phyloP scores from a whole-genome alignment of 2,797 vertebrate genomes.

The Eremophila alpestris region DNA sequence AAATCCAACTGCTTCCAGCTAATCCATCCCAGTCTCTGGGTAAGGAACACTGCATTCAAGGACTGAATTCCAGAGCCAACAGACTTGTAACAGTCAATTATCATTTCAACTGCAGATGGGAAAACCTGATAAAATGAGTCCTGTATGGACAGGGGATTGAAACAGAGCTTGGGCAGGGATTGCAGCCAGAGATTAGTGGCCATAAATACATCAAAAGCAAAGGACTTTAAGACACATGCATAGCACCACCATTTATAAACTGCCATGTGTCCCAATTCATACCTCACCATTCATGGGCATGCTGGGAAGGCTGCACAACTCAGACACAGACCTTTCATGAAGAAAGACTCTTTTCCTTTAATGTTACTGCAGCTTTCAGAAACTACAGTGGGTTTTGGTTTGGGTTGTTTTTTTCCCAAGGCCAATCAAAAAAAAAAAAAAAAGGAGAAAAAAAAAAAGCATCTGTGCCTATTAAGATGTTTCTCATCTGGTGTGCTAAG shows the following conservation, averaged over 20 bases:
- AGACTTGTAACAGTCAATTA: constrained; percentile 51
- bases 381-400: background rate
- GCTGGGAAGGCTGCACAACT: background rate
- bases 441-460: background rate
- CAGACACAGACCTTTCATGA: background rate
- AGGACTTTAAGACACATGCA: constrained; percentile 2
- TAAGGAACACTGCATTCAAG: constrained; percentile 38
- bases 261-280: background rate
- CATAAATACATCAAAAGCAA: constrained; percentile 54
- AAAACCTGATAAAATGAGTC: constrained; percentile 60
- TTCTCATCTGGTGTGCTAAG: constrained; percentile 1
- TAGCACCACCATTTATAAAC: constrained; percentile 40
- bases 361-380: background rate
- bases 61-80: constrained; percentile 43
- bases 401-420: background rate
- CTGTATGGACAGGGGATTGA: constrained; percentile 39
- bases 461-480: constrained; percentile 38
- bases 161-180: constrained; percentile 43
- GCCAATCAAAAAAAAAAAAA: background rate
- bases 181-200: constrained; percentile 47
- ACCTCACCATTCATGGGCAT: constrained; percentile 44
- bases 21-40: background rate
- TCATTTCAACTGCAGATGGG: constrained; percentile 10
- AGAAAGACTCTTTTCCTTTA: background rate
- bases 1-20: constrained; percentile 26